These are phyloP conservation scores for Lysandra bellargus DNA, from an alignment of 2,888 invertebrate genomes.

Conservation along the genomic window DNA sequence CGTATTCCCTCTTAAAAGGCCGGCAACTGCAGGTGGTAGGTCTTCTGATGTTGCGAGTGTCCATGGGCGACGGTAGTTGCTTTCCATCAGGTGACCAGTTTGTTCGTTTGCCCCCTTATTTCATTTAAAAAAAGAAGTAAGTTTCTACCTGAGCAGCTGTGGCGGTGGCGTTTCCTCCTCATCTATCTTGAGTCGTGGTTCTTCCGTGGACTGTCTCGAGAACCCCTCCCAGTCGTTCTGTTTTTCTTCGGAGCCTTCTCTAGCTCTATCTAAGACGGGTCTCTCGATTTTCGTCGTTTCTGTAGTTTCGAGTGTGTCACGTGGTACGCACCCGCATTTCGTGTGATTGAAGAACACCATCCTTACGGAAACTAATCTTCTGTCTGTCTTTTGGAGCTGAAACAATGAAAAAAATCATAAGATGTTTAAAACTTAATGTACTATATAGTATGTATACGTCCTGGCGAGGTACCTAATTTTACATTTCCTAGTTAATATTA, in stretches of 20 bases:
- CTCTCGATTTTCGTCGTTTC: conserved; percentile 43
- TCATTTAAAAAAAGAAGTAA: no score
- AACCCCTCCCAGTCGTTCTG: conserved; percentile 51
- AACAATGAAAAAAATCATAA: background rate
- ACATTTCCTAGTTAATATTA: no score
- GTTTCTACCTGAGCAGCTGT: conserved; percentile 58
- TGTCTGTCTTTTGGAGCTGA: conserved; percentile 65
- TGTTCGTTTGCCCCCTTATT: no score
- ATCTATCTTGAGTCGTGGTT: conserved; percentile 52
- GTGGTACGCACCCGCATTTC: conserved; percentile 64
- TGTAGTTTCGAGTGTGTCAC: conserved; percentile 54
- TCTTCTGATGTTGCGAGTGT: no score
- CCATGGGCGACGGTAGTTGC: no score
- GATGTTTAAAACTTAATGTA: no score
- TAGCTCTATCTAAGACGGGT: conserved; percentile 42
- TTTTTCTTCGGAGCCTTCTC: conserved; percentile 40
- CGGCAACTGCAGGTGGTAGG: no score
- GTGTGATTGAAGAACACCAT: conserved; percentile 74
- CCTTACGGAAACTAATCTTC: conserved; percentile 54
- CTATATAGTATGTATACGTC: no score
- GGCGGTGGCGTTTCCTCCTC: conserved; percentile 63
- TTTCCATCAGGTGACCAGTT: no score
- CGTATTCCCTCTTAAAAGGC: no score
- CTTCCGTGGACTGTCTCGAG: conserved; percentile 52
- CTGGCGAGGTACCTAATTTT: no score